Percentiles rank a stretch among this genome's conserved stretches.
These are phyloP conservation scores for Trematocara marginatum DNA, from an alignment of 2,113 vertebrate species.

Conservation along the genomic window DNA sequence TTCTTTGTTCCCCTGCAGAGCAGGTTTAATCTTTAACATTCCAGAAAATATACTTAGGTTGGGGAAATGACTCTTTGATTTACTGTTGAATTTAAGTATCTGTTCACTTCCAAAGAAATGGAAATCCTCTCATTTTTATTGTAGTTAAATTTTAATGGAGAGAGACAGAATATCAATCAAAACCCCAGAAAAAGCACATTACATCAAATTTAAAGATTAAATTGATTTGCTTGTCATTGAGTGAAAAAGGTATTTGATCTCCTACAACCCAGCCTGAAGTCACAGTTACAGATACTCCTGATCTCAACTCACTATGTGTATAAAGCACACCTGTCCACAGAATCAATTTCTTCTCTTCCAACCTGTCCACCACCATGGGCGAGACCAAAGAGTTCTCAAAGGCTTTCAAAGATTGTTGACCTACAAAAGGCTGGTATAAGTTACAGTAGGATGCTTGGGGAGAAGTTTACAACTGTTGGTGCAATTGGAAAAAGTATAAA, in stretches of 20 bases:
- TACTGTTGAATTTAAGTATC: background rate
- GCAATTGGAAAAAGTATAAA: background rate
- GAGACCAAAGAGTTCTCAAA: background rate
- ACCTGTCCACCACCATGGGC: background rate
- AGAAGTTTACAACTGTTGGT: background rate
- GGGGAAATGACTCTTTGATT: background rate
- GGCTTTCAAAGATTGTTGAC: background rate
- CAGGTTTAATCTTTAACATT: background rate
- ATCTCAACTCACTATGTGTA: background rate
- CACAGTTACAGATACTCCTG: background rate
- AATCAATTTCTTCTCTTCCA: background rate
- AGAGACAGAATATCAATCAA: background rate
- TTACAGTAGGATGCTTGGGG: background rate
- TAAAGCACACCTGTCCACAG: background rate
- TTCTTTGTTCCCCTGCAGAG: background rate
- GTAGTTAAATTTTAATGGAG: background rate
- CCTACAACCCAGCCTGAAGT: background rate
- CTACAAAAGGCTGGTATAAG: background rate
- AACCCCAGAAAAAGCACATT: background rate
- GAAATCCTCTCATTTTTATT: background rate
- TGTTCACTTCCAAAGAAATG: background rate
- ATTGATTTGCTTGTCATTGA: background rate
- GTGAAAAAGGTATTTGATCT: background rate
- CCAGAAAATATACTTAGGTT: background rate
- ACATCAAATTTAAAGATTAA: background rate